Evolutionary conservation across 2,888 invertebrate genomes (phyloP).

Genomic region (Sesia apiformis): DNA sequence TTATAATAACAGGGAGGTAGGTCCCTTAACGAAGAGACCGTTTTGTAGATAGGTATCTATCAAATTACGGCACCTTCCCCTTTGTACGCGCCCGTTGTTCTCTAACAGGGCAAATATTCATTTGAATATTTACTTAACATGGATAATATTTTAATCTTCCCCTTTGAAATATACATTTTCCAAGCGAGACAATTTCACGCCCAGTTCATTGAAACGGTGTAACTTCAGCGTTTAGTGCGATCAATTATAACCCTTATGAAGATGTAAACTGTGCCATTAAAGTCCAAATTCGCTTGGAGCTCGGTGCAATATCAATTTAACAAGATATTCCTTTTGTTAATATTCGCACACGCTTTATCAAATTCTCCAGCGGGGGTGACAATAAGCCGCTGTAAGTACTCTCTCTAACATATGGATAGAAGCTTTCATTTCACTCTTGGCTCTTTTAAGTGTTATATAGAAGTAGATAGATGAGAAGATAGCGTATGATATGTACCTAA

Average conservation of each 20-base stretch:
- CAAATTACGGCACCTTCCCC: conserved; percentile 67
- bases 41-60: conserved; percentile 74
- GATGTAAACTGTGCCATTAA: conserved; percentile 13
- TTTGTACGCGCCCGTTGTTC: conserved; percentile 60
- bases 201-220: conserved; percentile 42
- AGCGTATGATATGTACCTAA: no score
- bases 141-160: conserved; percentile 77
- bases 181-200: conserved; percentile 73
- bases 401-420: conserved; percentile 74
- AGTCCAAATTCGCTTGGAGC: conserved; percentile 38
- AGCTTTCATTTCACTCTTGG: conserved; percentile 73
- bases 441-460: conserved; percentile 55
- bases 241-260: conserved; percentile 32
- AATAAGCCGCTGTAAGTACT: conserved; percentile 75
- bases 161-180: conserved; percentile 75
- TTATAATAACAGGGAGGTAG: conserved; percentile 67
- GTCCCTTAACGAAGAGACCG: conserved; percentile 65
- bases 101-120: conserved; percentile 76
- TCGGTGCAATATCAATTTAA: conserved; percentile 67
- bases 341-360: conserved; percentile 76
- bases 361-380: conserved; percentile 75
- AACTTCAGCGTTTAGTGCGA: conserved; percentile 30
- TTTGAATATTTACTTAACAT: conserved; percentile 77
- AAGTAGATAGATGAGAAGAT: no score
- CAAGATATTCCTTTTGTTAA: conserved; percentile 76